Evolutionary conservation across 2,888 invertebrate genomes (phyloP).

Genomic region (Tridacna gigas): DNA sequence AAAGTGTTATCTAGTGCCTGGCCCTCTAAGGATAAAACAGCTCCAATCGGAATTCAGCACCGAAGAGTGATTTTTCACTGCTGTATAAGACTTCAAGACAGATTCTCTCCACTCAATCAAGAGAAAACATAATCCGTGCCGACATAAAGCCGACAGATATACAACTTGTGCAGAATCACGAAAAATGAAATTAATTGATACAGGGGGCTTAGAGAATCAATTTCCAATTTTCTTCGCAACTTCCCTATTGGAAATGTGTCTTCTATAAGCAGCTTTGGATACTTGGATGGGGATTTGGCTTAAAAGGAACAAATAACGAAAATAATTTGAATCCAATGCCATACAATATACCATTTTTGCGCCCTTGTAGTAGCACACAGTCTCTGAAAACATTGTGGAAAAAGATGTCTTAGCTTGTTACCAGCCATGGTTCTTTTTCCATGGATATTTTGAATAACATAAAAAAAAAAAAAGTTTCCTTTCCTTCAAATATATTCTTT

Average conservation of each 20-base stretch:
- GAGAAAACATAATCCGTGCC: slow-evolving; percentile 29
- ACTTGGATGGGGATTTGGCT: slow-evolving; percentile 58
- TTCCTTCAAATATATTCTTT: too few relatives aligned
- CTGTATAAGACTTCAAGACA: slow-evolving; percentile 8
- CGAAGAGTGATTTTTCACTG: neutral
- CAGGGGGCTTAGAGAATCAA: slow-evolving; percentile 64
- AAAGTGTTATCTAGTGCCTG: neutral
- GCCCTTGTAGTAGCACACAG: too few relatives aligned
- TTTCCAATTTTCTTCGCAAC: slow-evolving; percentile 66
- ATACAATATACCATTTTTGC: too few relatives aligned
- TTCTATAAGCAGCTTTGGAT: slow-evolving; percentile 61
- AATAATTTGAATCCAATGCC: slow-evolving; percentile 30
- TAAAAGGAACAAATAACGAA: slow-evolving; percentile 60
- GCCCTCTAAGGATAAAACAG: neutral
- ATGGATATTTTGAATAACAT: too few relatives aligned
- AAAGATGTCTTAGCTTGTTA: too few relatives aligned
- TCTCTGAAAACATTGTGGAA: too few relatives aligned
- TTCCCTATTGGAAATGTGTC: slow-evolving; percentile 64
- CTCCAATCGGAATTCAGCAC: neutral
- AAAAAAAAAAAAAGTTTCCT: too few relatives aligned
- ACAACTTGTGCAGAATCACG: slow-evolving; percentile 60
- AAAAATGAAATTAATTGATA: slow-evolving; percentile 69
- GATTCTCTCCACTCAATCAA: slow-evolving; percentile 41
- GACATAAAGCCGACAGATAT: slow-evolving; percentile 67
- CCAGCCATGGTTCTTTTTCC: too few relatives aligned